Conservation (phyloP, 2,888 invertebrate genomes). For the Eristalinus sepulchralis region DNA sequence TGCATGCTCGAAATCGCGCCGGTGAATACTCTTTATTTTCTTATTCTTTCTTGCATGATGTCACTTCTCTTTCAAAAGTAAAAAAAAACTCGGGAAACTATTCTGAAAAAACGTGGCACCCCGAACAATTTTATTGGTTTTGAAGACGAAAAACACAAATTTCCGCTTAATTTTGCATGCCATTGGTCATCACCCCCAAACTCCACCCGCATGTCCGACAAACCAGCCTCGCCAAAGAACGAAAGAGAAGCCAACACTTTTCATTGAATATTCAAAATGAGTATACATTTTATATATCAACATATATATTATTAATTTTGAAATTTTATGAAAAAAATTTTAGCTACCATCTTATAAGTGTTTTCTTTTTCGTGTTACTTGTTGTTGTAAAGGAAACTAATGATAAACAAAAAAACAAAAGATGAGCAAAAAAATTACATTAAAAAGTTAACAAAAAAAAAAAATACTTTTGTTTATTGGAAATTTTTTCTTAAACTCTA, state of each 20-base stretch:
- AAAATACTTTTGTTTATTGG: conserved; percentile 54
- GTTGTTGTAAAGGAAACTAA: conserved; percentile 70
- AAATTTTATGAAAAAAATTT: conserved; percentile 66
- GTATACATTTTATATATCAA: conserved; percentile 62
- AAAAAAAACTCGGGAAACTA: neutral
- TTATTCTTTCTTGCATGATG: neutral
- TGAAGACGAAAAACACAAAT: neutral
- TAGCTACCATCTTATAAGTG: conserved; percentile 71
- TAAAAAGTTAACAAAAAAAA: conserved; percentile 44
- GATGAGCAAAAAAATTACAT: conserved; percentile 48
- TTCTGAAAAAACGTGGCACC: no score
- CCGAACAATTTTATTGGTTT: neutral
- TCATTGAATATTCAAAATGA: conserved; percentile 76
- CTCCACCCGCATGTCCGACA: neutral
- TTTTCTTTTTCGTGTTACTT: conserved; percentile 71
- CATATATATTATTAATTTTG: conserved; percentile 68
- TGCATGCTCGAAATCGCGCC: neutral
- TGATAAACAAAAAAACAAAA: conserved; percentile 63
- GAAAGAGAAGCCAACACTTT: conserved; percentile 40
- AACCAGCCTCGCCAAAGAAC: neutral
- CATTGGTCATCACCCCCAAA: conserved; percentile 7
- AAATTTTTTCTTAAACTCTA: conserved; percentile 59
- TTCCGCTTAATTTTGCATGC: neutral
- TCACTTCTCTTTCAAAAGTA: neutral
- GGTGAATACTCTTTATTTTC: neutral